Base-by-base conservation (phyloP, 1,140 invertebrate species). In the Hylaeus anthracinus region DNA sequence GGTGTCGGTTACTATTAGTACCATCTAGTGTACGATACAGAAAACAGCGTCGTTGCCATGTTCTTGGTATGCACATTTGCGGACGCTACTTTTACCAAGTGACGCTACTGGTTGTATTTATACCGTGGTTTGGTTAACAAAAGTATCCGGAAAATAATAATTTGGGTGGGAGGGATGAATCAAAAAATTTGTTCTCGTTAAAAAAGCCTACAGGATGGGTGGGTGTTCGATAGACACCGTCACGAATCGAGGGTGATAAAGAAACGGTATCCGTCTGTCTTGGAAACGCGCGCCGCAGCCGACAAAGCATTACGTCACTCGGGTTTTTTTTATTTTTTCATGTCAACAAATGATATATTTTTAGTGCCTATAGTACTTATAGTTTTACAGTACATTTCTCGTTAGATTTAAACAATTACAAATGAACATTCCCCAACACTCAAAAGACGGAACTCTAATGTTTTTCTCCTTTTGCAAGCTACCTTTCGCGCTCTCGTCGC, bases 321-420 rank as follows among this genome's bases (percentile, higher is more conserved):
- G 73, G 84, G 72, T 82, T 82, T 74, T 64, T 78, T 86, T 83
- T 80, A 78, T 86, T 86, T 86, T 88, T 90, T 90, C 89, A 90
- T 90, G 89, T 90, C 89, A 90, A 90, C 89, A 90, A 90, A 90
- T 90, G 88, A 90, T 90, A 90, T 90, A 90, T 90, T 90, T 90
- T 90, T 90, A 90, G 88, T 90, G 86, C 89, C 89, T 90, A 90
- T 90, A 90, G 88, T 90, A 88, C 83, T 90, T 89, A 90, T 89
- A 81, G 86, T 90, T 89, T 90, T 90, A 90, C 89, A 90, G 83
- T 90, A 90, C 86, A 90, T 88, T 89, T 90, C 84, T 90, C 87
- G 88, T 89, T 90, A 90, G 84, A 89, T 90, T 90, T 90, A 90
- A 90, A 90, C 88, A 90, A 90, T 90, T 90, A 90, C 88, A 90